phyloP scores from a whole-genome alignment of 2,113 vertebrate genomes.

The Turdus rufiventris region DNA sequence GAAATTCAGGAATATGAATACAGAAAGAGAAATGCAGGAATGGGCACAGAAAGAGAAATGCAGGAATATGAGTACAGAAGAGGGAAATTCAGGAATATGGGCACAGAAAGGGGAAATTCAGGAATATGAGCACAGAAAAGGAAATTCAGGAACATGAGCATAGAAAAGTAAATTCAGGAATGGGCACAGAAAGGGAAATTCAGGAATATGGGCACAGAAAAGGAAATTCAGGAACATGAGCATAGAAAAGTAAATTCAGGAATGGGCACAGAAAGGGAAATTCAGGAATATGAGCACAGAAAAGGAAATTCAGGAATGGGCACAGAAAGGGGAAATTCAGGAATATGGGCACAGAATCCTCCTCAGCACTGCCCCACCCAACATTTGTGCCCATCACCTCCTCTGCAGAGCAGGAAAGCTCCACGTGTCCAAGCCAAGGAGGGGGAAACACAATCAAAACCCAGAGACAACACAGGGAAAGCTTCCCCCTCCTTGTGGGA shows the following conservation, averaged over 20 bases:
- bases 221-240: not conserved
- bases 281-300: too few relatives aligned
- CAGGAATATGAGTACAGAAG: too few relatives aligned
- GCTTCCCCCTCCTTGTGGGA: not conserved
- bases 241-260: not conserved
- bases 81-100: too few relatives aligned
- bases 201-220: too few relatives aligned
- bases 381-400: not conserved
- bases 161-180: too few relatives aligned
- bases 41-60: too few relatives aligned
- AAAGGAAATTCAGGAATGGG: too few relatives aligned
- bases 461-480: not conserved
- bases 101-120: too few relatives aligned
- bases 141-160: not conserved
- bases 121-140: not conserved
- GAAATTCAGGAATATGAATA: not conserved
- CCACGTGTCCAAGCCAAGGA: fast-evolving
- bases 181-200: too few relatives aligned
- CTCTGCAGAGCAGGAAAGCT: not conserved
- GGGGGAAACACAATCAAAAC: fast-evolving
- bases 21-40: not conserved
- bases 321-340: not conserved
- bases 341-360: not conserved
- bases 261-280: too few relatives aligned
- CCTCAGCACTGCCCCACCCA: not conserved